These are phyloP conservation scores for Leptinotarsa lineolata DNA, from an alignment of 1,140 invertebrate species.

Conservation along the genomic window DNA sequence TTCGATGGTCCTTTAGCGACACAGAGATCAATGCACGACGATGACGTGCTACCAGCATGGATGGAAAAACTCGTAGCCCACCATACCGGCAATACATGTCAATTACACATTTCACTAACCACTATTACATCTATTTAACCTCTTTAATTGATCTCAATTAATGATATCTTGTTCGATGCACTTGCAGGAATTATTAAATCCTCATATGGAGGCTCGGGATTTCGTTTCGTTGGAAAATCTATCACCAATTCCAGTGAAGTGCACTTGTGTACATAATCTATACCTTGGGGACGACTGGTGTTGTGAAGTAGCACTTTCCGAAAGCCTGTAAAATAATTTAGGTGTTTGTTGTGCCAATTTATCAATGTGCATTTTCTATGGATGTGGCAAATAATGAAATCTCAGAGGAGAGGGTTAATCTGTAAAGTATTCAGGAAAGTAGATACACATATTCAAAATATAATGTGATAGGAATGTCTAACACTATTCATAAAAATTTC, in stretches of 20 bases:
- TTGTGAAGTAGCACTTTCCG: background rate
- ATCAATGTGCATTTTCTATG: conserved; percentile 8
- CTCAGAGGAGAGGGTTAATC: too few species aligned
- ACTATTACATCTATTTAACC: conserved; percentile 47
- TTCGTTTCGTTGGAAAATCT: conserved; percentile 14
- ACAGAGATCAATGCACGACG: conserved; percentile 18
- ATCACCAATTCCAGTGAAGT: background rate
- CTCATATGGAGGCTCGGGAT: conserved; percentile 31
- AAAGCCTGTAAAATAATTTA: conserved; percentile 11
- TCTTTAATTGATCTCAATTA: conserved; percentile 49
- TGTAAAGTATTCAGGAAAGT: too few species aligned
- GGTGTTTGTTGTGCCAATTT: conserved; percentile 14
- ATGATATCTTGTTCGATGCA: conserved; percentile 36
- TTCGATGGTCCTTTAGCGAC: background rate
- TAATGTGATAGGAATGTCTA: too few species aligned
- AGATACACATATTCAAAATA: too few species aligned
- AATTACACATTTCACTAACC: conserved; percentile 43
- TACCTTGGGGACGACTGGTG: background rate
- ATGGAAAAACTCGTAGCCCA: conserved; percentile 5
- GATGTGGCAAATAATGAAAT: background rate
- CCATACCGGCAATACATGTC: conserved; percentile 33
- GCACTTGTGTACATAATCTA: background rate
- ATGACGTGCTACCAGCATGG: conserved; percentile 34
- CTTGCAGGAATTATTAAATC: conserved; percentile 34
- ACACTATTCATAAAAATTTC: too few species aligned